Evolutionary conservation across 2,888 invertebrate genomes (phyloP), one percentile per base, ranked within the genome.

Genomic region (Carabus problematicus): DNA sequence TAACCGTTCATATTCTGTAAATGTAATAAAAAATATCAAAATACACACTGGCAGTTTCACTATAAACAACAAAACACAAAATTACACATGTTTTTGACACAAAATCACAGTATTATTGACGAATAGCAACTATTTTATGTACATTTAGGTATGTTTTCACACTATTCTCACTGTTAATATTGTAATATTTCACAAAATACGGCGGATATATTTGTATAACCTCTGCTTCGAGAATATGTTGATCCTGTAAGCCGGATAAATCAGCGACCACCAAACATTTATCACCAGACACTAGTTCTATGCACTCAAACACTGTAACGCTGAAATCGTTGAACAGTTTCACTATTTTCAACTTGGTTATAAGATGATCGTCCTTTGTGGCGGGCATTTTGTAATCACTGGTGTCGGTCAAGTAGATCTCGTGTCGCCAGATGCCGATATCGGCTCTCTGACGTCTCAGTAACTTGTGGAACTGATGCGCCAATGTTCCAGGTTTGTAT

Each of bases 361-460:
- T 66, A 64, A 71, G 62, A 58, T 64, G 63, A 43, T 73, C 60
- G 14, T 73, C 71, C 49, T 73, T 68, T 45, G 72, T 63, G 47
- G 66, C 70, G 16, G 84, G 83, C 16, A 84, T 79, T 1, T 82
- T 72, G 73, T 84, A 83, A 72, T 80, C 82, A 8, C 84, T 82
- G 75, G 80, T 81, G 72, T 77, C 80, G 0, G 84, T 85, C 71
- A 84, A 77, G 77, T 80, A 86, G 70, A 80, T 77, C 75, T 87
- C 86, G 74, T 87, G 86, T 76, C 84, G 82, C 86, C 86, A 86
- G 63, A 87, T 78, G 40, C 82, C 82, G 63, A 83, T 71, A 71
- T 79, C 81, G 0, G 83, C 81, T 66, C 79, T 83, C 75, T 84
- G 84, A 76, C 84, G 83, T 77, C 82, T 83, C 71, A 86, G 72